Evolutionary conservation across 2,797 vertebrate species (phyloP).

Genomic region (Chromobotia macracanthus): DNA sequence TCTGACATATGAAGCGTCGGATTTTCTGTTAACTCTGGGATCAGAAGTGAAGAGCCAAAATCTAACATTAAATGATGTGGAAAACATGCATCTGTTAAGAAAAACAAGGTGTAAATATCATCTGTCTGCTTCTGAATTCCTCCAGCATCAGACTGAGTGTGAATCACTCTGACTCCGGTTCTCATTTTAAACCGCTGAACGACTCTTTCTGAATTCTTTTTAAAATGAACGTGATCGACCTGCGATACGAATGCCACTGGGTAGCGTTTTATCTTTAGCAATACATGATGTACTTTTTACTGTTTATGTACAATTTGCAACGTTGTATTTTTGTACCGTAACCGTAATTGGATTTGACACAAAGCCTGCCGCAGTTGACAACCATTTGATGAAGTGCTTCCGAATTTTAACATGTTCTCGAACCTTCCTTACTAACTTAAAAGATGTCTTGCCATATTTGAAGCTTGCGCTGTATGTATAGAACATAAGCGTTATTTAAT

Average conservation of each 20-base stretch:
- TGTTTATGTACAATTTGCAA: conserved; percentile 48
- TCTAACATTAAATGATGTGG: conserved; percentile 68
- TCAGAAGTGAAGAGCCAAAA: conserved; percentile 38
- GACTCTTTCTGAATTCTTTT: conserved; percentile 74
- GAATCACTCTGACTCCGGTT: conserved; percentile 72
- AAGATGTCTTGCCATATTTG: conserved; percentile 68
- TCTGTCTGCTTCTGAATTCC: conserved; percentile 50
- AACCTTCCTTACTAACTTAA: conserved; percentile 40
- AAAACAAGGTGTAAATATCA: too few species aligned
- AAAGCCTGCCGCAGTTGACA: conserved; percentile 64
- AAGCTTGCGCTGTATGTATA: conserved; percentile 71
- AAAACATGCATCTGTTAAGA: conserved; percentile 70
- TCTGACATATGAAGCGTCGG: not conserved
- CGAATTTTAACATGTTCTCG: conserved; percentile 63
- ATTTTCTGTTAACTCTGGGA: not conserved
- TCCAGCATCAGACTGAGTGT: conserved; percentile 67
- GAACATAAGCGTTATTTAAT: conserved; percentile 70
- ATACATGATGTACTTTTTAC: conserved; percentile 75
- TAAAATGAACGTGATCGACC: conserved; percentile 75
- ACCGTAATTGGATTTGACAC: conserved; percentile 67
- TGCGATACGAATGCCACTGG: conserved; percentile 77
- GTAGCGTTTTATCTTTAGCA: conserved; percentile 76
- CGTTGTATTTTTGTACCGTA: conserved; percentile 72
- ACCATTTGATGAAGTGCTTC: conserved; percentile 71
- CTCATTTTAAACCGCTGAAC: conserved; percentile 67